Evolutionary conservation across 2,113 vertebrate species (phyloP).

Genomic region (Hemicordylus capensis): DNA sequence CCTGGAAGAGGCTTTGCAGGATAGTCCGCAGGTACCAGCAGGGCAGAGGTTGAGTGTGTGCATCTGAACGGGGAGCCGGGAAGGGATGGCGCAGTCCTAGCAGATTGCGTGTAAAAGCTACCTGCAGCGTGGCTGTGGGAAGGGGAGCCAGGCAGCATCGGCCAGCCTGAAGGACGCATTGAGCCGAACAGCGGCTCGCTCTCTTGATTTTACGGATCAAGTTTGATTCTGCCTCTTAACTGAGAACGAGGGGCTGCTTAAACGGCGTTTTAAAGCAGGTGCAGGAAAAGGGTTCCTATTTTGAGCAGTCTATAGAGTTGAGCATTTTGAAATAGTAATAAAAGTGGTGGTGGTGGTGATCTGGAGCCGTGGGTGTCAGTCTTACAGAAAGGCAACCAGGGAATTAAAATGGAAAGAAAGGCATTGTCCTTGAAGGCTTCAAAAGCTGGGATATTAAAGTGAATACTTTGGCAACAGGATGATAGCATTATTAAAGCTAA

Average conservation of each 20-base stretch:
- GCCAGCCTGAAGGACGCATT: background rate
- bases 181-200: too few species aligned
- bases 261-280: background rate
- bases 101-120: background rate
- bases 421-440: background rate
- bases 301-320: background rate
- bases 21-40: constrained; percentile 93
- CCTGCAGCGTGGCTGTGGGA: background rate
- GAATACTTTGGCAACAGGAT: background rate
- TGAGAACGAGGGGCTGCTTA: background rate
- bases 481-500: background rate
- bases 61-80: background rate
- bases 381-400: background rate
- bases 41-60: background rate
- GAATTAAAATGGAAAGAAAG: background rate
- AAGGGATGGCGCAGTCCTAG: background rate
- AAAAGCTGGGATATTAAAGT: background rate
- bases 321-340: too few species aligned
- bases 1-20: constrained; percentile 93
- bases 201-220: background rate
- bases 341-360: background rate
- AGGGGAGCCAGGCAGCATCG: background rate
- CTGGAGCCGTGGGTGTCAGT: background rate
- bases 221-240: background rate
- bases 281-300: background rate